Evolutionary conservation across 1,140 invertebrate species (phyloP).

Genomic region (Neuroterus valhalla): DNA sequence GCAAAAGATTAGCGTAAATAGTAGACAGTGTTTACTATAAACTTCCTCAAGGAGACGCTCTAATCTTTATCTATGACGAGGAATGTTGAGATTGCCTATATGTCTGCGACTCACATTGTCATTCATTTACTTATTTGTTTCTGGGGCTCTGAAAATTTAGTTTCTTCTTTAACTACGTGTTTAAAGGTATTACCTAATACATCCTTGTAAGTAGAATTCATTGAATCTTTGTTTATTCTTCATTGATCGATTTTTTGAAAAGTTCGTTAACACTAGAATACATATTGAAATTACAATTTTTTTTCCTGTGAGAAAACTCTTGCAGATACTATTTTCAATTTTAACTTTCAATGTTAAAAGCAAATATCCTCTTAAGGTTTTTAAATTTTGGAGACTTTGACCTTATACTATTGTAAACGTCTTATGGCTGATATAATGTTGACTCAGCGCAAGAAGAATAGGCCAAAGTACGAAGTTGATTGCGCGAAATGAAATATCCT

Average conservation of each 20-base stretch:
- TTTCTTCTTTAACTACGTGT: too few relatives aligned
- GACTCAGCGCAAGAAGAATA: conserved; percentile 41
- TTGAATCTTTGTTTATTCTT: too few relatives aligned
- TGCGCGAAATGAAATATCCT: conserved; percentile 43
- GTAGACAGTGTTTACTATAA: background rate
- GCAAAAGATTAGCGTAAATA: conserved; percentile 4
- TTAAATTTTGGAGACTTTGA: background rate
- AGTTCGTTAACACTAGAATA: too few relatives aligned
- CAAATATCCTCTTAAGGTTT: background rate
- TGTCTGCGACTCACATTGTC: background rate
- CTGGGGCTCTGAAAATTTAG: too few relatives aligned
- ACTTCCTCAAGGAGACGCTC: background rate
- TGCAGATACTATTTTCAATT: background rate
- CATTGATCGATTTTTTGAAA: too few relatives aligned
- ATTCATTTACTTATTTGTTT: background rate
- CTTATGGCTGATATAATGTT: conserved; percentile 33
- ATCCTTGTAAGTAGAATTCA: too few relatives aligned
- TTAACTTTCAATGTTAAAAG: background rate
- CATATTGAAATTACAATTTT: too few relatives aligned
- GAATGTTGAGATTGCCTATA: background rate
- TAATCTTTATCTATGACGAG: conserved; percentile 23
- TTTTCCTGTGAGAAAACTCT: too few relatives aligned
- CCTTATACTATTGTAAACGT: background rate
- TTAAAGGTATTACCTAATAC: too few relatives aligned
- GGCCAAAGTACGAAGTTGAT: conserved; percentile 51